Conservation (phyloP, 2,888 invertebrate genomes). For the Auanema sp. region DNA sequence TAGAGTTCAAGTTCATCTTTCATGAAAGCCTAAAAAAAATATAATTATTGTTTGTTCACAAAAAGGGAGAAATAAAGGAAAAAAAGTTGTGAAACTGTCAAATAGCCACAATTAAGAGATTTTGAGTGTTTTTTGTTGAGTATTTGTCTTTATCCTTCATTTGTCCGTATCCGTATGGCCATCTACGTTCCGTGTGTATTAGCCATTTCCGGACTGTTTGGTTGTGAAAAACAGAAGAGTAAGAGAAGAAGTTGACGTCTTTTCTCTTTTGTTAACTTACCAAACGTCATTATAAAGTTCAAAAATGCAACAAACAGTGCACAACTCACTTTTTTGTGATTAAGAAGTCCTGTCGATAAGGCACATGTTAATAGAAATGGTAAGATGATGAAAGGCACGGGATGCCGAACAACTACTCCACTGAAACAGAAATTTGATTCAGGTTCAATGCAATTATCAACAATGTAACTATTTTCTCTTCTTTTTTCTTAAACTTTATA, state of each 20-base stretch:
- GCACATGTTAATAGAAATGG: conserved; percentile 51
- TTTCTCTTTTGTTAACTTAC: too few relatives aligned
- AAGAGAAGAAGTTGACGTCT: too few relatives aligned
- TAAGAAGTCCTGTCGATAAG: conserved; percentile 51
- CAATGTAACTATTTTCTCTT: background rate
- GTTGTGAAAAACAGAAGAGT: too few relatives aligned
- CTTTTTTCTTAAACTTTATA: background rate
- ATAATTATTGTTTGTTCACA: conserved; percentile 8
- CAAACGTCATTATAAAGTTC: background rate
- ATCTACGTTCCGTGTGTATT: background rate
- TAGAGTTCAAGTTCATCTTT: conserved; percentile 62
- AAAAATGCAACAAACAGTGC: background rate
- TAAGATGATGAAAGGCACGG: conserved; percentile 56
- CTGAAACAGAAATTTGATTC: conserved; percentile 21
- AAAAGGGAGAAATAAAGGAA: background rate
- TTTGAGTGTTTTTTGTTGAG: background rate
- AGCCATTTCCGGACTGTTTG: conserved; percentile 5
- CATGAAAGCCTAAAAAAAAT: conserved; percentile 50
- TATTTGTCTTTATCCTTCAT: background rate
- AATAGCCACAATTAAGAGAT: background rate
- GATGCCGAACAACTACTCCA: conserved; percentile 48
- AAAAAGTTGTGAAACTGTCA: background rate
- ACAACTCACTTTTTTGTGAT: conserved; percentile 30
- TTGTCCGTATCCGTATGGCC: conserved; percentile 5
- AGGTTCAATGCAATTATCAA: background rate